Evolutionary conservation across 2,797 vertebrate species (phyloP).

Genomic region (Sebastes minor): DNA sequence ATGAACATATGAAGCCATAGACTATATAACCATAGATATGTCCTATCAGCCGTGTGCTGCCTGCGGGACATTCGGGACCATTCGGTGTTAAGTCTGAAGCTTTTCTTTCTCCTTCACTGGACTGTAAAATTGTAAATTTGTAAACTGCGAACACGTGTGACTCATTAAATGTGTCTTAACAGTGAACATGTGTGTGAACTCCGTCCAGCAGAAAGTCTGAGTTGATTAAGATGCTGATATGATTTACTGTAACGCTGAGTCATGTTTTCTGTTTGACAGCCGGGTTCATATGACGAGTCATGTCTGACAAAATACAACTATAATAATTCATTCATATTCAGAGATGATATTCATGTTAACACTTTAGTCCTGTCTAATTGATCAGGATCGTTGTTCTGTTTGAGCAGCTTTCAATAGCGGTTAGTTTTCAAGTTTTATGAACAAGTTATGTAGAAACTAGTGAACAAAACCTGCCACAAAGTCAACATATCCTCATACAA

Average conservation of each 20-base stretch:
- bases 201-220: not conserved
- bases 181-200: not conserved
- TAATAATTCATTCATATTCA: not conserved
- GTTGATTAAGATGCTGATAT: not conserved
- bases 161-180: constrained; percentile 5
- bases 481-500: too few relatives aligned
- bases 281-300: not conserved
- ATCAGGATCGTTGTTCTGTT: not conserved
- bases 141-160: constrained; percentile 35
- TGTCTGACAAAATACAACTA: not conserved
- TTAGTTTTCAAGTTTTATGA: not conserved
- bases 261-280: not conserved
- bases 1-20: too few relatives aligned
- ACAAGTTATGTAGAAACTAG: not conserved
- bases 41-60: not conserved
- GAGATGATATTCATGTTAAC: not conserved
- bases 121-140: constrained; percentile 45
- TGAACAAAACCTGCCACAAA: not conserved
- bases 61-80: not conserved
- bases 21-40: too few relatives aligned
- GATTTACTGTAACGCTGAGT: constrained; percentile 17
- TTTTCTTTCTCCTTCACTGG: constrained; percentile 1
- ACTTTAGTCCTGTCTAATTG: too few relatives aligned
- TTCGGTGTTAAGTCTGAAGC: not conserved
- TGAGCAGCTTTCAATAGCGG: not conserved